These are phyloP conservation scores for Paradoxurus hermaphroditus DNA, from an alignment of 2,113 vertebrate genomes.

Conservation along the genomic window DNA sequence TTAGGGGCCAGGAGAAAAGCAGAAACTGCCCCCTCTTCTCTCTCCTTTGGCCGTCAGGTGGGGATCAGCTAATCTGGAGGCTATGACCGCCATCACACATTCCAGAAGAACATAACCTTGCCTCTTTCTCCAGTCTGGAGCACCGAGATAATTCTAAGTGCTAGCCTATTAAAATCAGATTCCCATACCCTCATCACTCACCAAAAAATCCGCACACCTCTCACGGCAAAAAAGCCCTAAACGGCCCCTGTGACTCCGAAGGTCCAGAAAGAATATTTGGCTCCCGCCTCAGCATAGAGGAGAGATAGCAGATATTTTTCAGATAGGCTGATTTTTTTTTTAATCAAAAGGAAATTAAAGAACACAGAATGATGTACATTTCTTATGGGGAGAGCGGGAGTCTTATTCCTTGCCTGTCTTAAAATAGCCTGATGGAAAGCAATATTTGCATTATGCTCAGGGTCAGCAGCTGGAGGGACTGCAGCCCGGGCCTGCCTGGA, in stretches of 20 bases:
- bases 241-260: neutral
- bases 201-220: neutral
- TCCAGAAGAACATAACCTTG: neutral
- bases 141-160: neutral
- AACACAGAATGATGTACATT: slow-evolving; percentile 77
- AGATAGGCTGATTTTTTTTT: slow-evolving; percentile 83
- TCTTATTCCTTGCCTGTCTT: slow-evolving; percentile 74
- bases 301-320: slow-evolving; percentile 73
- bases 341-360: slow-evolving; percentile 86
- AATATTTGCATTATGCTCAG: slow-evolving; percentile 16
- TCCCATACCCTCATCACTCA: neutral
- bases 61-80: neutral
- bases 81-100: neutral
- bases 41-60: neutral
- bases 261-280: slow-evolving; percentile 61
- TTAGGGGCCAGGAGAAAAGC: neutral
- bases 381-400: slow-evolving; percentile 78
- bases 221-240: neutral
- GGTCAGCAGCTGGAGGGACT: slow-evolving; percentile 50
- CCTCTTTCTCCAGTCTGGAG: neutral
- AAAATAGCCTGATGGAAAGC: slow-evolving; percentile 80
- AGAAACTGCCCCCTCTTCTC: neutral
- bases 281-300: slow-evolving; percentile 57
- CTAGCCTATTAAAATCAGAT: neutral
- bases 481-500: neutral